Percentiles rank a stretch among this genome's conserved stretches.
Evolutionary conservation across 2,888 invertebrate genomes (phyloP).

Genomic region (Plebejus anna): DNA sequence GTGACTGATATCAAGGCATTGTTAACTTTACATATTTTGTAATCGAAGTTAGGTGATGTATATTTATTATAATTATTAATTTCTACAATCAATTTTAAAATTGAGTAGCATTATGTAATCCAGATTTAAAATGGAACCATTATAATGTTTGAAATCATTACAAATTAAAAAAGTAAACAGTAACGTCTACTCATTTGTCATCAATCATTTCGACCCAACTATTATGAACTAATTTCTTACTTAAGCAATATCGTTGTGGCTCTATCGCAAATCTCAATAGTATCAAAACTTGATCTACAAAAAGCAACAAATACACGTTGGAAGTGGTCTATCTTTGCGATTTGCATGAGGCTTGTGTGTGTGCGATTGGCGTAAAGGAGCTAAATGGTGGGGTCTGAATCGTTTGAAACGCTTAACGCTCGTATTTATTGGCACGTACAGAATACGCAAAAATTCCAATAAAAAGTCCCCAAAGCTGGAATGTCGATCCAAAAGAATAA

Average conservation of each 20-base stretch:
- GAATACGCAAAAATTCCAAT: slow-evolving; percentile 77
- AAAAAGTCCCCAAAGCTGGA: slow-evolving; percentile 63
- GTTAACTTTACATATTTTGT: too few relatives aligned
- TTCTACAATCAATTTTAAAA: too few relatives aligned
- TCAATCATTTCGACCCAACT: too few relatives aligned
- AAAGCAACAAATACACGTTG: slow-evolving; percentile 72
- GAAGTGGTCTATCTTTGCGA: slow-evolving; percentile 69
- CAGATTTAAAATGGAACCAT: too few relatives aligned
- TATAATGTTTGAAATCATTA: too few relatives aligned
- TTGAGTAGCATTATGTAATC: too few relatives aligned
- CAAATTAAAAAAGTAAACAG: too few relatives aligned
- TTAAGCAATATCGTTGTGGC: background rate
- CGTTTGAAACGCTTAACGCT: slow-evolving; percentile 56
- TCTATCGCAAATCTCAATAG: slow-evolving; percentile 34
- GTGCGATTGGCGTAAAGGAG: slow-evolving; percentile 67
- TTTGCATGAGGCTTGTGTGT: slow-evolving; percentile 63
- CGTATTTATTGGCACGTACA: slow-evolving; percentile 77
- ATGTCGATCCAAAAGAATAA: slow-evolving; percentile 72
- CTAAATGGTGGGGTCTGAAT: slow-evolving; percentile 69
- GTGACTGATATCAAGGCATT: too few relatives aligned
- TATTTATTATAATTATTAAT: too few relatives aligned
- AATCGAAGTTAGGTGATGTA: too few relatives aligned
- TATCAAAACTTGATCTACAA: slow-evolving; percentile 50
- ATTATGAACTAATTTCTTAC: too few relatives aligned
- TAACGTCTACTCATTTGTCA: too few relatives aligned